Base-by-base conservation (phyloP, 2,888 invertebrate genomes). In the Perdita meconis region DNA sequence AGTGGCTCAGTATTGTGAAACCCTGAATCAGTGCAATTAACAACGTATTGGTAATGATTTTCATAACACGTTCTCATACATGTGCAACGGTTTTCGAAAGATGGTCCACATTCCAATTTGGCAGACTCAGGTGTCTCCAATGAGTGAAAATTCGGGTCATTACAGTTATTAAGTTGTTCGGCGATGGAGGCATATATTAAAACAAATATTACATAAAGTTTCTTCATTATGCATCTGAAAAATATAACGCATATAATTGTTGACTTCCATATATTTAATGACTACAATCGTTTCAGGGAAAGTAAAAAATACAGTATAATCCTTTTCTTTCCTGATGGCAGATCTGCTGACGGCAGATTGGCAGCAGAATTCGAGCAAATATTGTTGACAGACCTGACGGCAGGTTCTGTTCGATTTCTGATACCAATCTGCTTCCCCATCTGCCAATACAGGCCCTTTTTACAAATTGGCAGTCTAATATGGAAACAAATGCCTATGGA, bases 11-110 rank as follows among this genome's bases (percentile, higher is more conserved):
- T 94, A 76, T 94, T 93, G 0, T 88, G 93, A 84, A 96, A 95
- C 1, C 94, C 94, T 0, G 94, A 92, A 86, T 95, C 93, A 0
- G 96, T 96, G 89, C 96, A 96, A 89, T 96, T 96, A 0, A 96
- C 96, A 8, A 96, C 93, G 82, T 94, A 96, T 78, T 93, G 93
- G 56, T 92, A 88, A 8, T 87, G 82, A 10, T 93, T 91, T 64
- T 94, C 94, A 88, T 94, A 94, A 67, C 93, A 92, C 42, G 93
- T 92, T 56, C 88, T 90, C 16, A 94, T 94, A 85, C 95, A 96
- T 55, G 89, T 89, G 87, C 96, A 96, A 77, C 93, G 92, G 22
- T 89, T 89, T 47, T 93, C 87, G 79, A 94, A 94, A 51, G 92
- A 90, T 13, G 91, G 89, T 1, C 94, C 94, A 76, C 94, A 94